Evolutionary conservation across 30 jellyfish, hydroid and myxozoan species (phyloP), one percentile per base, ranked within the genome.

Genomic region (Sanderia malayensis): DNA sequence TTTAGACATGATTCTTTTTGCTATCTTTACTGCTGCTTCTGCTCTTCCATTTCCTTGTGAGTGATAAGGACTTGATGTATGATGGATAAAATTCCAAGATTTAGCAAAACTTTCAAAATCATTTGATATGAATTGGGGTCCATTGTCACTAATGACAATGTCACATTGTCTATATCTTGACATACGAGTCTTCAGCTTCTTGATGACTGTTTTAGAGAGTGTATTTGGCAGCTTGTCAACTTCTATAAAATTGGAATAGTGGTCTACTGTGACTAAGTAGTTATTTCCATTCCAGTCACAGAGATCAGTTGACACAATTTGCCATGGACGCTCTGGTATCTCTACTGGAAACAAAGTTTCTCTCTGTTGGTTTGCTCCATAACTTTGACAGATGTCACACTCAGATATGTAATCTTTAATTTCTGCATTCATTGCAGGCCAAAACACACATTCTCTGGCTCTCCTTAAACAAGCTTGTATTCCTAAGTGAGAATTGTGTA

Each of bases 1-100:
- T 34, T 67, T 67, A 34, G 80, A 67, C 80, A 67, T 67, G 44
- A 67, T 67, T 57, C 66, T 34, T 67, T 67, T 67, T 22, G 80
- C 80, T 4, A 67, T 32, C 33, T 67, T 33, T 32, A 67, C 86
- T 26, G 86, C 86, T 25, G 86, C 86, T 74, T 74, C 86, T 58
- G 69, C 80, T 30, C 86, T 58, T 41, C 80, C 86, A 74, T 74
- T 74, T 57, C 80, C 86, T 74, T 74, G 71, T 45, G 86, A 68
- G 68, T 74, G 78, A 61, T 74, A 25, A 41, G 69, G 71, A 28
- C 61, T 47, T 6, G 68, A 59, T 61, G 49, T 74, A 74, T 45
- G 76, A 59, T 55, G 76, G 26, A 45, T 59, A 28, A 60, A 74
- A 58, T 58, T 57, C 80, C 80, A 67, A 67, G 80, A 67, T 58